phyloP scores from a whole-genome alignment of 2,888 invertebrate species.

The Melinopterus prodromus region DNA sequence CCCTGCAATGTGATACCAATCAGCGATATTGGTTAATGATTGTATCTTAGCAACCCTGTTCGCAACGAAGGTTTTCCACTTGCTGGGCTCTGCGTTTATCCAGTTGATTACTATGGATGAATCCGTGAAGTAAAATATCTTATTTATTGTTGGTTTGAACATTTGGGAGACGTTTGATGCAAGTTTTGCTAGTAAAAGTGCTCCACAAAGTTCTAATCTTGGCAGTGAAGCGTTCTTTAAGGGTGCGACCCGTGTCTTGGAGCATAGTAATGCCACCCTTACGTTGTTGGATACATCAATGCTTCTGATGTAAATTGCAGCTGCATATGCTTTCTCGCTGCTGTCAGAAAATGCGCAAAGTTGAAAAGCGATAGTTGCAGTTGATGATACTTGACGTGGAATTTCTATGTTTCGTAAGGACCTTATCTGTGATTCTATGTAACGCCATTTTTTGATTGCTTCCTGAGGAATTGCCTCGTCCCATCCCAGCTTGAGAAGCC shows the following conservation, averaged over 20 bases:
- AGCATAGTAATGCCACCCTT: slow-evolving; percentile 22
- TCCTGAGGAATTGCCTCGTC: slow-evolving; percentile 15
- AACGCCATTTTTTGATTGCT: neutral
- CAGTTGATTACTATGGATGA: slow-evolving; percentile 12
- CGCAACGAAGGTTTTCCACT: slow-evolving; percentile 25
- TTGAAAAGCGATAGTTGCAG: too few relatives aligned
- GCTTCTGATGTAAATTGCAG: slow-evolving; percentile 15
- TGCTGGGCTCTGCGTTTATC: slow-evolving; percentile 5
- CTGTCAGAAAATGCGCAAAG: slow-evolving; percentile 30
- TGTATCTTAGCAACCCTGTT: slow-evolving; percentile 29
- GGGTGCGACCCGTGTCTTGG: slow-evolving; percentile 21
- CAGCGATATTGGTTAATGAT: slow-evolving; percentile 9
- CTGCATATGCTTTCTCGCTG: slow-evolving; percentile 25
- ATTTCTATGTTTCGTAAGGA: neutral
- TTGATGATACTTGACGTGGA: slow-evolving; percentile 14
- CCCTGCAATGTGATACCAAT: slow-evolving; percentile 29
- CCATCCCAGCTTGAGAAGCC: slow-evolving; percentile 13
- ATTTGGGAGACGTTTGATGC: slow-evolving; percentile 5
- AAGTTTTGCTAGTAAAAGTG: slow-evolving; percentile 14
- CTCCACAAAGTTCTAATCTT: slow-evolving; percentile 13
- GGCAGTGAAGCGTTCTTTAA: slow-evolving; percentile 12
- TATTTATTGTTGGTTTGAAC: neutral
- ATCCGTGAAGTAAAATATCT: slow-evolving; percentile 11
- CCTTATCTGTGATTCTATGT: neutral
- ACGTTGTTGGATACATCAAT: slow-evolving; percentile 6